phyloP scores from a whole-genome alignment of 2,888 invertebrate species.

The Habrosyne pyritoides region DNA sequence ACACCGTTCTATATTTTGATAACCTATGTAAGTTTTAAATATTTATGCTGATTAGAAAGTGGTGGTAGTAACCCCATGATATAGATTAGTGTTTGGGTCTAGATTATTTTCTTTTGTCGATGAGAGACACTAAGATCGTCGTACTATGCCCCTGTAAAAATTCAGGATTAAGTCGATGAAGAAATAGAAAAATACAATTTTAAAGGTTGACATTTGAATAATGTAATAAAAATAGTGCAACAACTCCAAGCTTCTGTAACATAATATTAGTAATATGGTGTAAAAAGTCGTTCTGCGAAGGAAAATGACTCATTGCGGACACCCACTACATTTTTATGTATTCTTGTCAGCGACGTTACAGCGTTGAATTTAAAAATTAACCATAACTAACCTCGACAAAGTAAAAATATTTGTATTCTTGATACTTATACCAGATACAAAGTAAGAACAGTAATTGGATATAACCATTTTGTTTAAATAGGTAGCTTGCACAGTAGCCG shows the following conservation, averaged over 20 bases:
- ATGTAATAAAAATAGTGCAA: too few species aligned
- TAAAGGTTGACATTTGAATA: too few species aligned
- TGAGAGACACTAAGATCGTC: too few species aligned
- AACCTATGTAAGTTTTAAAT: too few species aligned
- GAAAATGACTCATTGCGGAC: constrained; percentile 4
- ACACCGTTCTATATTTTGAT: constrained; percentile 21
- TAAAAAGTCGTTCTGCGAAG: background rate
- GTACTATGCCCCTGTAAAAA: too few species aligned
- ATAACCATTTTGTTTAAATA: background rate
- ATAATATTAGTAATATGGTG: background rate
- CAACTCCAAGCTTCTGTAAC: background rate
- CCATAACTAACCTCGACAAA: constrained; percentile 5
- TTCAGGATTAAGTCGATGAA: too few species aligned
- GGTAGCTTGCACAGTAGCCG: constrained; percentile 2
- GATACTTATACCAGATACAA: constrained; percentile 1
- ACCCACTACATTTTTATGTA: constrained; percentile 6
- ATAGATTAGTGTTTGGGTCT: too few species aligned
- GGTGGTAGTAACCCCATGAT: too few species aligned
- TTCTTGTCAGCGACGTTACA: background rate
- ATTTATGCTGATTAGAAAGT: background rate
- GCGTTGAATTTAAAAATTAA: constrained; percentile 3
- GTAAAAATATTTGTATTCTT: constrained; percentile 4
- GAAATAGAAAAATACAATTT: too few species aligned
- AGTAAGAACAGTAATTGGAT: background rate
- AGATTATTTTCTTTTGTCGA: too few species aligned